Conservation (phyloP, 2,888 invertebrate species). For the Tanypteryx hageni region DNA sequence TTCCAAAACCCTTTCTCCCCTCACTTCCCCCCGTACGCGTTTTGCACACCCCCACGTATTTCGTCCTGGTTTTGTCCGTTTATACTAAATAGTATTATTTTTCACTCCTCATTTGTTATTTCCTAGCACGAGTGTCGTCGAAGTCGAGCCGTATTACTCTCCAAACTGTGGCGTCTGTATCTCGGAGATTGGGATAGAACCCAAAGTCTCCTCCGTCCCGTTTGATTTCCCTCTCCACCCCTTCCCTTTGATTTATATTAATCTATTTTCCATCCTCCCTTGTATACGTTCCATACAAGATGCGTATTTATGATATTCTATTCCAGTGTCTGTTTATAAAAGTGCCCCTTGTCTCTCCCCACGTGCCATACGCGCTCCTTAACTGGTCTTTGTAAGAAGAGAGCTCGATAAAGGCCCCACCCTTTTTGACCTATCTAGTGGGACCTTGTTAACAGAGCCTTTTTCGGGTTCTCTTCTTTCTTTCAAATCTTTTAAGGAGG, state of each 20-base stretch:
- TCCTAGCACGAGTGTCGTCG: slow-evolving; percentile 37
- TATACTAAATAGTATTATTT: background rate
- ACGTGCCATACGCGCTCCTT: background rate
- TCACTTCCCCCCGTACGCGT: background rate
- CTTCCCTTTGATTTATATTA: background rate
- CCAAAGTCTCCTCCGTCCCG: too few relatives aligned
- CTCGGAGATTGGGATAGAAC: background rate
- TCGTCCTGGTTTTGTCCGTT: slow-evolving; percentile 34
- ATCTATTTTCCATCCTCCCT: background rate
- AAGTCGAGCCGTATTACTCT: background rate
- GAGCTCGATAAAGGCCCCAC: background rate
- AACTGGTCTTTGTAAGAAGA: background rate
- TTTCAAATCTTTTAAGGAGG: background rate
- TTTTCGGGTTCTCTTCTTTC: background rate
- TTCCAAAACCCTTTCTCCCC: background rate
- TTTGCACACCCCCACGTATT: slow-evolving; percentile 15
- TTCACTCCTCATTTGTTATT: background rate
- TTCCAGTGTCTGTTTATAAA: slow-evolving; percentile 8
- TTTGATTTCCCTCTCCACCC: background rate
- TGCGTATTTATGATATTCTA: background rate
- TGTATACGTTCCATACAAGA: slow-evolving; percentile 6
- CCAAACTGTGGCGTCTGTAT: background rate
- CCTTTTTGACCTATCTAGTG: too few relatives aligned
- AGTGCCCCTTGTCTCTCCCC: background rate
- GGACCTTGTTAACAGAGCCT: background rate